A percentile compares a stretch with the other conserved stretches of the same genome.
These are phyloP conservation scores for Heliopora coerulea DNA, from an alignment of 92 coral and sea anemone species.

Conservation along the genomic window DNA sequence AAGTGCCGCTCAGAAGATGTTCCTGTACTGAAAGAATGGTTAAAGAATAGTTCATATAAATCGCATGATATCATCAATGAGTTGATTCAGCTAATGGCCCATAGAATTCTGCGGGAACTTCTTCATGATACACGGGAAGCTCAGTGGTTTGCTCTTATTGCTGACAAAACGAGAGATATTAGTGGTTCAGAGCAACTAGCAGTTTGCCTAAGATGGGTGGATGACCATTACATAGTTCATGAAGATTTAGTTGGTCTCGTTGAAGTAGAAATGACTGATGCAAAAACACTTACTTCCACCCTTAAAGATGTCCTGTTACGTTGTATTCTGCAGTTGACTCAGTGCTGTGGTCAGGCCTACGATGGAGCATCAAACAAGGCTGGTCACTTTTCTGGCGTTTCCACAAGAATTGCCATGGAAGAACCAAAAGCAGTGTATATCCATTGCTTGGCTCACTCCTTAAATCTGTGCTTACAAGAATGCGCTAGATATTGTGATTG, in stretches of 20 bases:
- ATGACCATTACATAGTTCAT: neutral
- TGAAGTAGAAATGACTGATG: slow-evolving; percentile 2
- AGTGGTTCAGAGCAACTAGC: slow-evolving; percentile 1
- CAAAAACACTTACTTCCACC: slow-evolving; percentile 3
- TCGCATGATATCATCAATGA: slow-evolving; percentile 39
- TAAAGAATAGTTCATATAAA: slow-evolving; percentile 32
- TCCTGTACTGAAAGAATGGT: slow-evolving; percentile 32
- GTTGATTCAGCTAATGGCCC: slow-evolving; percentile 17
- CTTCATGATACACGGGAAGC: slow-evolving; percentile 4
- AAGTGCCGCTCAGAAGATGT: slow-evolving; percentile 48
- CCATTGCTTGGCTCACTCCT: slow-evolving; percentile 3
- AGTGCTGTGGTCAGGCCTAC: slow-evolving; percentile 3
- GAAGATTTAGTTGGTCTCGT: slow-evolving; percentile 16
- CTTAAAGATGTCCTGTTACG: slow-evolving; percentile 13
- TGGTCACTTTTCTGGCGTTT: slow-evolving; percentile 8
- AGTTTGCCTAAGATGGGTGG: slow-evolving; percentile 5
- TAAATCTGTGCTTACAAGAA: slow-evolving; percentile 16
- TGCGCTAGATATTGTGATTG: slow-evolving; percentile 10
- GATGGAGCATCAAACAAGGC: slow-evolving; percentile 23
- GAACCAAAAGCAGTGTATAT: slow-evolving; percentile 4
- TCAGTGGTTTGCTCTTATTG: neutral
- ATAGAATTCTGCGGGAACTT: neutral
- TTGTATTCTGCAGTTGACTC: slow-evolving; percentile 8
- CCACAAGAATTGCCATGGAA: slow-evolving; percentile 1
- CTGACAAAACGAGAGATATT: slow-evolving; percentile 1